Evolutionary conservation across 2,888 invertebrate species (phyloP).

Genomic region (Cistogaster globosa): DNA sequence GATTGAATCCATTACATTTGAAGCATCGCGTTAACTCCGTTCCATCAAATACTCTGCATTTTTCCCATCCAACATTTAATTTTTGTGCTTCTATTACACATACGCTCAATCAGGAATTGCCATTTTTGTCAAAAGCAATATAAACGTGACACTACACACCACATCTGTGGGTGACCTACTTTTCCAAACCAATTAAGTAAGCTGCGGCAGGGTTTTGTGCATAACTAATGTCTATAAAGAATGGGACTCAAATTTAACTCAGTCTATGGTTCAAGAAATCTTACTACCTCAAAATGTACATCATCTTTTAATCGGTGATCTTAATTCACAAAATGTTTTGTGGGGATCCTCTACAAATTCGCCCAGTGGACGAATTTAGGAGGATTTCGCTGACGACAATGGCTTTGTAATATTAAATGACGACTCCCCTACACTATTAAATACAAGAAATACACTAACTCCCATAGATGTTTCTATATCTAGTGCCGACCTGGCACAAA

Average conservation of each 20-base stretch:
- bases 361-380: slow-evolving; percentile 2
- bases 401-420: not conserved
- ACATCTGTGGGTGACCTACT: not conserved
- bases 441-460: slow-evolving; percentile 19
- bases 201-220: not conserved
- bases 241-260: too few species aligned
- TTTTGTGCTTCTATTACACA: not conserved
- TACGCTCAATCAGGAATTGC: slow-evolving; percentile 20
- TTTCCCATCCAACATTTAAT: too few species aligned
- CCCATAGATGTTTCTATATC: slow-evolving; percentile 25
- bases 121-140: slow-evolving; percentile 6
- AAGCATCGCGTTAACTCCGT: too few species aligned
- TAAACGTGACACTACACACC: not conserved
- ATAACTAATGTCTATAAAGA: too few species aligned
- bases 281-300: too few species aligned
- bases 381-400: slow-evolving; percentile 20
- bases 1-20: too few species aligned
- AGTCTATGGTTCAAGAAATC: too few species aligned
- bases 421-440: slow-evolving; percentile 1
- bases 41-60: too few species aligned
- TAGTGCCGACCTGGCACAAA: not conserved
- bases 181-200: not conserved
- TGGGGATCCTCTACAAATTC: slow-evolving; percentile 32
- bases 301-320: too few species aligned
- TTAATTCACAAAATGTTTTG: not conserved